phyloP scores from a whole-genome alignment of 2,113 vertebrate genomes.

The Notothenia coriiceps region DNA sequence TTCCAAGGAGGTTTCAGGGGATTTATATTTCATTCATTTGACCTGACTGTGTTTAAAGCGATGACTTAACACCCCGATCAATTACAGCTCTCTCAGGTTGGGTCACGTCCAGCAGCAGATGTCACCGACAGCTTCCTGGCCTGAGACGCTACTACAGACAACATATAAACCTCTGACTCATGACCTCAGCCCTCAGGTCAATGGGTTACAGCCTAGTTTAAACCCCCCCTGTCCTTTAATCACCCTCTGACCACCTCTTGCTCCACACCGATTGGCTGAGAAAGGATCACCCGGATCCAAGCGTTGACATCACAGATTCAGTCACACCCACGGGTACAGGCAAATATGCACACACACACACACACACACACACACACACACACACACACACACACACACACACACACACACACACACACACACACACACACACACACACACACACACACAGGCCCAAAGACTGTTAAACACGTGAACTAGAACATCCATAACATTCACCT shows the following conservation, averaged over 20 bases:
- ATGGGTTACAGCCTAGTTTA: conserved; percentile 51
- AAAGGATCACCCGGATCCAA: conserved; percentile 66
- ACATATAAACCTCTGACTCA: conserved; percentile 26
- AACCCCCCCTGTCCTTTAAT: conserved; percentile 53
- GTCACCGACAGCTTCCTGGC: conserved; percentile 40
- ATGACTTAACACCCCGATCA: conserved; percentile 8
- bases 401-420: too few relatives aligned
- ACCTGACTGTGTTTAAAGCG: neutral
- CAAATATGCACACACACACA: conserved; percentile 9
- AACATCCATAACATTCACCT: too few relatives aligned
- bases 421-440: neutral
- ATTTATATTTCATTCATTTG: neutral
- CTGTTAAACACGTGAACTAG: too few relatives aligned
- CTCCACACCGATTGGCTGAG: conserved; percentile 57
- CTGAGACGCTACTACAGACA: conserved; percentile 6
- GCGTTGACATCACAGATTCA: conserved; percentile 52
- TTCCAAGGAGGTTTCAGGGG: neutral
- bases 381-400: conserved; percentile 4
- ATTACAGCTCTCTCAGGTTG: neutral
- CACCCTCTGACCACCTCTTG: conserved; percentile 45
- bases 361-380: conserved; percentile 12
- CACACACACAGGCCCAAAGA: too few relatives aligned
- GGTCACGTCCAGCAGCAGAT: conserved; percentile 4
- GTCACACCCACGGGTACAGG: conserved; percentile 29
- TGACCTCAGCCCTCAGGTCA: conserved; percentile 33